These are phyloP conservation scores for Eupithecia abbreviata DNA, from an alignment of 2,888 invertebrate genomes.

Conservation along the genomic window DNA sequence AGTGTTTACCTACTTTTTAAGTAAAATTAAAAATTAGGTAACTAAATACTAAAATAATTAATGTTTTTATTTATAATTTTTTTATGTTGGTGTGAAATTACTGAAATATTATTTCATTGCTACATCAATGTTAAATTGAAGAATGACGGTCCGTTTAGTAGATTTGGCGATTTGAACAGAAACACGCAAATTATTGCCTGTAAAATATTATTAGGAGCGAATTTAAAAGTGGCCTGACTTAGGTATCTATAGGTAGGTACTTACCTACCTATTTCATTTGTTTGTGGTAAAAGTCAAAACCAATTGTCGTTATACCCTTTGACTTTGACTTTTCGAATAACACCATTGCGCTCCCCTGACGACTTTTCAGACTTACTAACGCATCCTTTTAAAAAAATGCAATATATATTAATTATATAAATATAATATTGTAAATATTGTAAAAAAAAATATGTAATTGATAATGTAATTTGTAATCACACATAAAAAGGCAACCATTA, in stretches of 20 bases:
- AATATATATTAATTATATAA: too few species aligned
- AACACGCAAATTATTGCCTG: background rate
- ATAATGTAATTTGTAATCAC: too few species aligned
- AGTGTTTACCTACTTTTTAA: background rate
- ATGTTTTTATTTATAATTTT: too few species aligned
- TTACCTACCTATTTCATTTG: background rate
- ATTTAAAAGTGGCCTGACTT: background rate
- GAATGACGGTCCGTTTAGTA: background rate
- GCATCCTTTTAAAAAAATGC: background rate
- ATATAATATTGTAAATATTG: too few species aligned
- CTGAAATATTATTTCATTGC: background rate
- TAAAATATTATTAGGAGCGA: background rate
- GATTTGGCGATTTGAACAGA: background rate
- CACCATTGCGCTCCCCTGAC: background rate
- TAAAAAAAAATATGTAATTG: too few species aligned
- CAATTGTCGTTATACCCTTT: background rate
- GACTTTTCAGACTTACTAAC: background rate
- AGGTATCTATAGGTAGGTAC: too few species aligned
- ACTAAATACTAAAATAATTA: too few species aligned
- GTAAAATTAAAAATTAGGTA: too few species aligned
- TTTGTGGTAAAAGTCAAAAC: background rate
- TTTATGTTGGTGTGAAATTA: background rate
- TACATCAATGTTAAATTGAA: background rate
- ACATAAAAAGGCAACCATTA: background rate
- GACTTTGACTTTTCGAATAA: background rate